Evolutionary conservation across 2,113 vertebrate genomes (phyloP).

Genomic region (Coptodon bakossiorum): DNA sequence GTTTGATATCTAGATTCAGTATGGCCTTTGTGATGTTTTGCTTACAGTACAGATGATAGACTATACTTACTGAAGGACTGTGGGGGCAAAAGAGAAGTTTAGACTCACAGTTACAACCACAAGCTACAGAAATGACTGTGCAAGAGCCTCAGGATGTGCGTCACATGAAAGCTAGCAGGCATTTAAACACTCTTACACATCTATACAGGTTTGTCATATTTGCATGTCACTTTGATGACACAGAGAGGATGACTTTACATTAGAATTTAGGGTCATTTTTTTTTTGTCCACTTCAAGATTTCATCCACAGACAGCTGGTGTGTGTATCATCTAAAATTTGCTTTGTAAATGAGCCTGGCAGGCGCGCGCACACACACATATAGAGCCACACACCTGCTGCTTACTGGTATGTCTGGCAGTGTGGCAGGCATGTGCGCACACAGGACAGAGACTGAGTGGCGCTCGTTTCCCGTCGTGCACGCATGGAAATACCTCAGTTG

Average conservation of each 20-base stretch:
- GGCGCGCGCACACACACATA: neutral
- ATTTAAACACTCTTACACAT: neutral
- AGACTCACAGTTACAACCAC: constrained; percentile 1
- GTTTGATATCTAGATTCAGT: neutral
- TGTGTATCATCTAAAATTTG: neutral
- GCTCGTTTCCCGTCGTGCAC: constrained; percentile 22
- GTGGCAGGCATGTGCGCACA: constrained; percentile 31
- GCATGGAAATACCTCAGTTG: constrained; percentile 42
- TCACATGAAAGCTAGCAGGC: constrained; percentile 15
- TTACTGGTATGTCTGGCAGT: constrained; percentile 16
- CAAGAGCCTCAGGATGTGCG: constrained; percentile 33
- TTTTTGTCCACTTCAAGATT: neutral
- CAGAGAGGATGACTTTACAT: neutral
- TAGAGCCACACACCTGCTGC: constrained; percentile 50
- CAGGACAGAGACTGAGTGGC: constrained; percentile 43
- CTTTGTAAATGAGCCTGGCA: neutral
- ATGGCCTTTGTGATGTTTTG: neutral
- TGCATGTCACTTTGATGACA: neutral
- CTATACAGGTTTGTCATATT: neutral
- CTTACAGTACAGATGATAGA: neutral
- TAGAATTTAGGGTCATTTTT: neutral
- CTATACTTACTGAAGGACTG: neutral
- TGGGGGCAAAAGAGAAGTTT: neutral
- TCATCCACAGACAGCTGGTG: constrained; percentile 11
- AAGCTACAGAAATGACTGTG: constrained; percentile 21